These are phyloP conservation scores for Myotis myotis DNA, from an alignment of 2,797 vertebrate species.

Conservation along the genomic window DNA sequence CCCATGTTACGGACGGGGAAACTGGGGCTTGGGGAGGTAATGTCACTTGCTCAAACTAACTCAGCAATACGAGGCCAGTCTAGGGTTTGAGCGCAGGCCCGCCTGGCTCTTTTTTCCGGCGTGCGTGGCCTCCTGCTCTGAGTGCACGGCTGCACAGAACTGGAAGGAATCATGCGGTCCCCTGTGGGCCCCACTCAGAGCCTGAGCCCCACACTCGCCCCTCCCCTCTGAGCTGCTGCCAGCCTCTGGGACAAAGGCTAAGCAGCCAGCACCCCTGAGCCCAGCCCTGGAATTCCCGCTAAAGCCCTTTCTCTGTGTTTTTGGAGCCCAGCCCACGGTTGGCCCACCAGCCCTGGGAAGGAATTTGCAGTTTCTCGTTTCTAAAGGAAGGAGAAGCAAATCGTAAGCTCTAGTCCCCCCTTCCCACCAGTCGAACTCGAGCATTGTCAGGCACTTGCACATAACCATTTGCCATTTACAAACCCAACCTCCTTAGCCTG, in stretches of 20 bases:
- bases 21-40: background rate
- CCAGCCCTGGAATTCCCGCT: slow-evolving; percentile 24
- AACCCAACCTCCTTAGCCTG: background rate
- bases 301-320: slow-evolving; percentile 38
- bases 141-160: background rate
- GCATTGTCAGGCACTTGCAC: background rate
- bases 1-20: background rate
- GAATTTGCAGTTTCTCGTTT: slow-evolving; percentile 63
- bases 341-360: slow-evolving; percentile 64
- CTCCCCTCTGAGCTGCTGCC: background rate
- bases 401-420: background rate
- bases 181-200: background rate
- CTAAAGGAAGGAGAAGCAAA: slow-evolving; percentile 29
- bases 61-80: background rate
- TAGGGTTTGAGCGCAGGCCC: background rate
- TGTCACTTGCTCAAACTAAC: background rate
- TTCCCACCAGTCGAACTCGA: background rate
- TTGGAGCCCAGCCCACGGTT: slow-evolving; percentile 53
- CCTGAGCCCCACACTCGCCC: background rate
- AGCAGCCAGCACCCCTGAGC: background rate
- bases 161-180: background rate
- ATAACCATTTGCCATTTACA: background rate
- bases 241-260: slow-evolving; percentile 42
- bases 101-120: background rate
- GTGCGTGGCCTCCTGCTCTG: background rate